phyloP scores from a whole-genome alignment of 2,113 vertebrate species.

The Oreochromis spilurus region DNA sequence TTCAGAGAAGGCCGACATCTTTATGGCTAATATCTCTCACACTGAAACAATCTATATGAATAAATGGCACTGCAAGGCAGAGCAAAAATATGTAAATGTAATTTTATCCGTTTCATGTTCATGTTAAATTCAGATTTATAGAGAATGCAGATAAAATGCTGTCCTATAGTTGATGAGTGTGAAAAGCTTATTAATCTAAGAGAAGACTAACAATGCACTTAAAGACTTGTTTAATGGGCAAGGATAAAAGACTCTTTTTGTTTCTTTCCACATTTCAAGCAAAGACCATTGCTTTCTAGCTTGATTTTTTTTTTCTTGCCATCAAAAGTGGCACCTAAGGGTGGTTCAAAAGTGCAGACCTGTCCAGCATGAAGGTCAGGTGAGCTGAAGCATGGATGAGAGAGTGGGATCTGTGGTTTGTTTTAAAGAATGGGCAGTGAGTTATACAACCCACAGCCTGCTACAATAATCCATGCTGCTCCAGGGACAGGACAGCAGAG shows the following conservation, averaged over 20 bases:
- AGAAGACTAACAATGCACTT: background rate
- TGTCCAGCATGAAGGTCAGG: background rate
- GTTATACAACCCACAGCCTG: constrained; percentile 27
- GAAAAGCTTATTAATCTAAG: background rate
- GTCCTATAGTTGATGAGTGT: background rate
- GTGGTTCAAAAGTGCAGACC: background rate
- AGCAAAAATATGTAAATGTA: background rate
- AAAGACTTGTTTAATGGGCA: background rate
- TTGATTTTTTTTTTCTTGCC: background rate
- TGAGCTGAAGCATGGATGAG: background rate
- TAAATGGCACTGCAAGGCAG: background rate
- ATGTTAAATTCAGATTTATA: background rate
- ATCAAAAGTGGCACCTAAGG: background rate
- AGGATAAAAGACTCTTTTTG: background rate
- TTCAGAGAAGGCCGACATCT: background rate
- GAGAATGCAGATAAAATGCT: background rate
- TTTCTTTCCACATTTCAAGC: background rate
- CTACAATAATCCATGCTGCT: constrained; percentile 29
- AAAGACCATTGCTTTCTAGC: background rate
- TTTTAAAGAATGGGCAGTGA: constrained; percentile 11
- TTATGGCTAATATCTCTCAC: background rate
- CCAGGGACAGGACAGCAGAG: constrained; percentile 2
- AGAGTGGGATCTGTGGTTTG: background rate
- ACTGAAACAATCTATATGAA: background rate
- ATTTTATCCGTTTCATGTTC: background rate